phyloP scores from a whole-genome alignment of 1,140 invertebrate genomes.

The Muscidifurax raptorellus region DNA sequence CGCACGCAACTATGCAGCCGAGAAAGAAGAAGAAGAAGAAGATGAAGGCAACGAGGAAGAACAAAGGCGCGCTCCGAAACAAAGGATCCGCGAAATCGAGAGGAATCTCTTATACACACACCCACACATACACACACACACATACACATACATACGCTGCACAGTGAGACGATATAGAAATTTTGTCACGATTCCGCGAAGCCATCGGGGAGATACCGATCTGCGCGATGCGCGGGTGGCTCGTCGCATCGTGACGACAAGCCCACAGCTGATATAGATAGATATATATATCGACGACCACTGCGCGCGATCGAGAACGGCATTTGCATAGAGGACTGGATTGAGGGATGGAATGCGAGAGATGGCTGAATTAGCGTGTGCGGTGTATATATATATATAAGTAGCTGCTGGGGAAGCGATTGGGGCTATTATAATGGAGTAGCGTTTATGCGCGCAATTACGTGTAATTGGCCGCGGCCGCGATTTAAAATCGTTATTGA shows the following conservation, averaged over 20 bases:
- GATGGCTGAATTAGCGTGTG: neutral
- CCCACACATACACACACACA: too few relatives aligned
- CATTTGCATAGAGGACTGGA: constrained; percentile 22
- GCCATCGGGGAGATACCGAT: constrained; percentile 7
- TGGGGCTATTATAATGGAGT: neutral
- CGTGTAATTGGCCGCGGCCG: neutral
- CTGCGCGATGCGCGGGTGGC: constrained; percentile 22
- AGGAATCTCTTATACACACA: neutral
- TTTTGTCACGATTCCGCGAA: constrained; percentile 64
- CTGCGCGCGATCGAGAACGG: neutral
- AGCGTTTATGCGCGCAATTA: neutral
- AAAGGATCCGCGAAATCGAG: constrained; percentile 51
- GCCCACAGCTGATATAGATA: too few relatives aligned
- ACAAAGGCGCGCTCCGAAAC: constrained; percentile 52
- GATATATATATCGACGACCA: too few relatives aligned
- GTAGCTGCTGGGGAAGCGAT: too few relatives aligned
- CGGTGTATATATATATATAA: too few relatives aligned
- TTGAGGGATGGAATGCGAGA: constrained; percentile 20
- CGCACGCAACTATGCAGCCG: neutral
- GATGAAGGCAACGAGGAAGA: constrained; percentile 13
- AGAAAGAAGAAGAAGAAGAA: neutral
- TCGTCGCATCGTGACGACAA: constrained; percentile 23
- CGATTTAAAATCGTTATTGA: neutral
- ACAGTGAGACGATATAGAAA: constrained; percentile 42
- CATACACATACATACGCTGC: too few relatives aligned